Conservation (phyloP, 2,888 invertebrate species). For the Heliconius sara region DNA sequence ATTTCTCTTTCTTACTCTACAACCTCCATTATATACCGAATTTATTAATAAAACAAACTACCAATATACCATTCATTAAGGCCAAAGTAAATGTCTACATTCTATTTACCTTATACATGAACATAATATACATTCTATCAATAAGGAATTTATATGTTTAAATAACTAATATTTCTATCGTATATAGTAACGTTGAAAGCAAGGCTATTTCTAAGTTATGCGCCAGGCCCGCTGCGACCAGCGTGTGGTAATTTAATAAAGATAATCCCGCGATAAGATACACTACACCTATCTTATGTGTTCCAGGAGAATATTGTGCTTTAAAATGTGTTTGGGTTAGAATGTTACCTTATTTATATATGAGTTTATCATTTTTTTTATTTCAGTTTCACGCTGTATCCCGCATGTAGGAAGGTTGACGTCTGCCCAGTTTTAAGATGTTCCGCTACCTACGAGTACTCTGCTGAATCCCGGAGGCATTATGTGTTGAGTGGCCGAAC, state of each 20-base stretch:
- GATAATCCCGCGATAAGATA: constrained; percentile 70
- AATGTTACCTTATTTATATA: constrained; percentile 22
- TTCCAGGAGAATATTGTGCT: constrained; percentile 37
- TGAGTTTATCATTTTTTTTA: not conserved
- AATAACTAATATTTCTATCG: constrained; percentile 53
- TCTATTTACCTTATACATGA: too few species aligned
- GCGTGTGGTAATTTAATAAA: constrained; percentile 80
- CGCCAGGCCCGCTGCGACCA: constrained; percentile 67
- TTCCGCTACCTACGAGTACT: not conserved
- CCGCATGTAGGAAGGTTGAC: not conserved
- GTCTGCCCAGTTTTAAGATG: not conserved
- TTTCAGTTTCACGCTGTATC: not conserved
- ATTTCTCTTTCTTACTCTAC: too few species aligned
- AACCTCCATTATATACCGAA: too few species aligned
- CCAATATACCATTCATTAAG: too few species aligned
- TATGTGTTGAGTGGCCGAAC: not conserved
- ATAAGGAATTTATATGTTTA: constrained; percentile 47
- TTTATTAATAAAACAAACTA: too few species aligned
- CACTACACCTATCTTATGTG: constrained; percentile 42
- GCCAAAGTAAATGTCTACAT: too few species aligned
- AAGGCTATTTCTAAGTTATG: constrained; percentile 54
- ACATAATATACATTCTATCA: constrained; percentile 26
- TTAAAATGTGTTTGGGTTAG: constrained; percentile 45
- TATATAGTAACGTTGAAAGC: constrained; percentile 51
- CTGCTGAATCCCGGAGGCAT: not conserved